Base-by-base conservation (phyloP, 1,140 invertebrate genomes). In the Apis laboriosa region DNA sequence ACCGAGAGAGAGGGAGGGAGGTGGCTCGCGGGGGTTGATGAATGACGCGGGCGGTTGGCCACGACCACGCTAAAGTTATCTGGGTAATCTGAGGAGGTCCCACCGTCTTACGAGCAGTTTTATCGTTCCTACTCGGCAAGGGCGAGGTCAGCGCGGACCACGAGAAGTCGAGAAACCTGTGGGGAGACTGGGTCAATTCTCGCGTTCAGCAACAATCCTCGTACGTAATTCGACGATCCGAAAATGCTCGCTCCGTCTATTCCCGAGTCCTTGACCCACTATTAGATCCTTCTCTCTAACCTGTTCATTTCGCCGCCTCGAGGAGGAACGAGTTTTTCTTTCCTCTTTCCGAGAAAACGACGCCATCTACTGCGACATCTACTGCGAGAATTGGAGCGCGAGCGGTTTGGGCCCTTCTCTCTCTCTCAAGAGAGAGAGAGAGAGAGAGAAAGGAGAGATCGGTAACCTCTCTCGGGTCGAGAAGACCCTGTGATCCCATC, bases 41-140 rank as follows among this genome's bases (percentile, higher is more conserved):
- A 92, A 93, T 93, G 92, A 93, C 90, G 34, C 34, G 90, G 89
- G 90, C 92, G 92, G 92, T 91, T 89, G 90, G 74, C 80, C 87
- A 89, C 86, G 89, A 90, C 90, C 87, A 84, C 86, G 90, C 85
- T 91, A 93, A 93, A 93, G 91, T 91, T 93, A 94, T 93, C 93
- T 91, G 71, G 24, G 92, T 93, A 93, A 93, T 94, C 93, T 93
- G 90, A 93, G 93, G 67, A 91, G 84, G 85, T 89, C 82, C 84
- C 90, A 87, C 86, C 91, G 89, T 91, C 90, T 91, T 90, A 86
- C 86, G 73, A 81, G 60, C 67, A 83, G 74, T 90, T 91, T 90
- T 91, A 90, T 86, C 87, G 84, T 89, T 89, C 83, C 83, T 78
- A 64, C 80, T 90, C 28, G 86, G 89, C 92, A 93, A 93, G 91